phyloP scores from a whole-genome alignment of 2,797 vertebrate species.

The Serranus cabrilla region DNA sequence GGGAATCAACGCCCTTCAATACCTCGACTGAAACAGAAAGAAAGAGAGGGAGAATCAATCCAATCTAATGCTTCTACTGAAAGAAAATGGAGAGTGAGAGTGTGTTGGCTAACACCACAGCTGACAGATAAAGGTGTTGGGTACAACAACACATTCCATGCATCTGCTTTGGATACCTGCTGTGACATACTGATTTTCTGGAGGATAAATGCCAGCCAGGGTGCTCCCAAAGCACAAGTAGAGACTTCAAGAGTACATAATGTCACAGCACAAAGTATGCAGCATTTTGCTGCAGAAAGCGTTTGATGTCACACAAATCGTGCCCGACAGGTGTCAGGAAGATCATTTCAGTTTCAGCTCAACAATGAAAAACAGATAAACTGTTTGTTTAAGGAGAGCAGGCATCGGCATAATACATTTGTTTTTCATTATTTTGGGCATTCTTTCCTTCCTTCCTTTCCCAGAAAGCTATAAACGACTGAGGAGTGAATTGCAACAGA shows the following conservation, averaged over 20 bases:
- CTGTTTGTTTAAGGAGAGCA: background rate
- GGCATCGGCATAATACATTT: background rate
- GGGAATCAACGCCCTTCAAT: constrained; percentile 65
- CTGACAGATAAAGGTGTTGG: constrained; percentile 66
- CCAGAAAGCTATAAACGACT: background rate
- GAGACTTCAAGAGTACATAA: constrained; percentile 19
- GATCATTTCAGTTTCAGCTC: background rate
- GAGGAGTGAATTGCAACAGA: constrained; percentile 2
- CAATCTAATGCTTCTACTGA: constrained; percentile 45
- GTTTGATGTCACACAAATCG: constrained; percentile 9
- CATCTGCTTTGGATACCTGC: constrained; percentile 55
- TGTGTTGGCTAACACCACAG: constrained; percentile 41
- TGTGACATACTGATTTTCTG: constrained; percentile 50
- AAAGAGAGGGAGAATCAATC: constrained; percentile 65
- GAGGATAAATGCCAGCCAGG: constrained; percentile 37
- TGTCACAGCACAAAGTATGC: constrained; percentile 4
- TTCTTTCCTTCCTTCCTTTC: background rate
- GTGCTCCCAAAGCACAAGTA: constrained; percentile 16
- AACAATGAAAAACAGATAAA: background rate
- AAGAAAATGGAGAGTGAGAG: constrained; percentile 38
- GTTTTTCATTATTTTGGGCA: background rate
- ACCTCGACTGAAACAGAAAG: constrained; percentile 43
- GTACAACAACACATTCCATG: constrained; percentile 44
- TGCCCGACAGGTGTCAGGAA: background rate
- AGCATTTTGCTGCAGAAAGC: background rate